Conservation (phyloP, 2,113 vertebrate genomes). For the Sardina pilchardus region DNA sequence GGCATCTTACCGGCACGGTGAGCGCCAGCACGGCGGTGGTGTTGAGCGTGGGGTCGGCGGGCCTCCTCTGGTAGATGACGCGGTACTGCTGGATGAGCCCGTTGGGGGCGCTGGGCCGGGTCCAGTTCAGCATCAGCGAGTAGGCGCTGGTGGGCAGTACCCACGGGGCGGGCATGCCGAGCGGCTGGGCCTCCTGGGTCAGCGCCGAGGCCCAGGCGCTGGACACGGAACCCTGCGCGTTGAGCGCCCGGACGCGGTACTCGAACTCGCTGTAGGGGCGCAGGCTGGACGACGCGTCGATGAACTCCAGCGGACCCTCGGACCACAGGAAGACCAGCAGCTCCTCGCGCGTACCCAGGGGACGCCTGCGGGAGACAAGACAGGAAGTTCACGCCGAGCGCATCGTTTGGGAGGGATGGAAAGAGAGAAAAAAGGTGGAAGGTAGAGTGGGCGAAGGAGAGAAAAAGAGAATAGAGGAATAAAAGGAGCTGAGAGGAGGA, state of each 20-base stretch:
- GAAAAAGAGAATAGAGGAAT: too few relatives aligned
- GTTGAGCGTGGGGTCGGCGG: constrained; percentile 63
- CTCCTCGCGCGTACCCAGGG: constrained; percentile 71
- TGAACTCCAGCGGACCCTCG: constrained; percentile 79
- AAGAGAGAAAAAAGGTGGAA: too few relatives aligned
- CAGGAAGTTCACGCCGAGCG: too few relatives aligned
- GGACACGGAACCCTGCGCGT: constrained; percentile 76
- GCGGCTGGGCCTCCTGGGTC: constrained; percentile 80
- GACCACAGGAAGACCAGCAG: constrained; percentile 82
- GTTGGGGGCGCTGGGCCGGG: constrained; percentile 75
- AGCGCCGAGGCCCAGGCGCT: constrained; percentile 77
- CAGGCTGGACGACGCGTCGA: constrained; percentile 73
- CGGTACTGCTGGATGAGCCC: constrained; percentile 80
- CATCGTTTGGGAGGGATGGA: too few relatives aligned
- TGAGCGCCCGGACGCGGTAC: constrained; percentile 77
- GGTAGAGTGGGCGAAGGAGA: too few relatives aligned
- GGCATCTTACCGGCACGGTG: background rate
- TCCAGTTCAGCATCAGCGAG: constrained; percentile 82
- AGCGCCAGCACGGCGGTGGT: background rate
- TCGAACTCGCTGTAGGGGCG: constrained; percentile 81
- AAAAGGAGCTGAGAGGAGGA: too few relatives aligned
- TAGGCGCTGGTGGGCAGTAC: constrained; percentile 75
- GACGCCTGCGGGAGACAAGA: constrained; percentile 67
- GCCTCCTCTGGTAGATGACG: constrained; percentile 77
- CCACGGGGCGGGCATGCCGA: constrained; percentile 72